Base-by-base conservation (phyloP, 2,888 invertebrate genomes). In the Trachelus stipa region DNA sequence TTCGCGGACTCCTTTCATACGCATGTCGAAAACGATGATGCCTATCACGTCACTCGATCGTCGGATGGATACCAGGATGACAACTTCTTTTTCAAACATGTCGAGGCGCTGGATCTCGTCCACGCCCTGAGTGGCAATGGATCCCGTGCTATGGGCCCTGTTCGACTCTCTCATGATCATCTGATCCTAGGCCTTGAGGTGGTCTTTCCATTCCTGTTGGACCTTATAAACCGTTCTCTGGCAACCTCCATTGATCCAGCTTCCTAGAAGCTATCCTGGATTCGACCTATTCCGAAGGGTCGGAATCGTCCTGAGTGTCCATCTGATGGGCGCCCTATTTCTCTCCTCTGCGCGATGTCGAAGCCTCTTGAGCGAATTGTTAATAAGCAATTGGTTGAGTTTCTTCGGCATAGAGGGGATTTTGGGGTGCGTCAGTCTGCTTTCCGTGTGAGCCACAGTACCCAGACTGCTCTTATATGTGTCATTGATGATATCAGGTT, bases 361-460 rank as follows among this genome's bases (percentile, higher is more conserved):
- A 76, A 76, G 35, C 11, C 15, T 11, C 35, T 76, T 9, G 69
- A 76, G 34, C 34, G 34, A 15, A 69, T 68, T 31, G 76, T 76
- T 15, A 37, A n/a, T 1, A 37, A 76, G 0, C 76, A 69, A 11
- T 4, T 76, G 6, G 11, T n/a, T 2, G 30, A 34, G 9, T n/a
- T 33, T 31, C 69, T 76, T 9, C 1, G 9, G 9, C 30, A 6
- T 4, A 4, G 31, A 2, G 12, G n/a, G n/a, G 12, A 30, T 4
- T 15, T 69, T 12, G 76, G 69, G 6, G 30, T 12, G n/a, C 68
- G n/a, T n/a, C 74, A 74, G 68, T 34, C 76, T 33, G 76, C 76
- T 11, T 76, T 35, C 15, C 23, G 30, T 0, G 30, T 4, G 1
- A 69, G 76, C 31, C 35, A 35, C 11, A 69, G 15, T 15, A 76